Conservation (phyloP, 2,797 vertebrate genomes). For the Luscinia luscinia region DNA sequence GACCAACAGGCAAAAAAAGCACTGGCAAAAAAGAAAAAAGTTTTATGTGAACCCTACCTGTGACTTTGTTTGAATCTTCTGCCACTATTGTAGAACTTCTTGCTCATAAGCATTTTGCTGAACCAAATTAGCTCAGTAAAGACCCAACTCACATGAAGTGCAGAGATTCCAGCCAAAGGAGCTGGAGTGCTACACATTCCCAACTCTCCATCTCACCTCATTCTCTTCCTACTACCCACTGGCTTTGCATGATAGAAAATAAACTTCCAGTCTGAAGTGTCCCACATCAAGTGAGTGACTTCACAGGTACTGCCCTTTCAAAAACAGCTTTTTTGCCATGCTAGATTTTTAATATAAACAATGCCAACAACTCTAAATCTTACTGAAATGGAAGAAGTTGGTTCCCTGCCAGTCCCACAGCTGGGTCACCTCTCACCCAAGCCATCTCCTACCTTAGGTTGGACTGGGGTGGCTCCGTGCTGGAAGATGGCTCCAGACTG, state of each 20-base stretch:
- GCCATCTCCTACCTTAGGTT: conserved; percentile 86
- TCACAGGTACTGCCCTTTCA: not conserved
- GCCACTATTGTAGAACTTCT: not conserved
- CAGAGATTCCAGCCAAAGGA: not conserved
- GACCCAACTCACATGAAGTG: not conserved
- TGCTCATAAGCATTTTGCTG: not conserved
- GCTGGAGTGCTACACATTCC: not conserved
- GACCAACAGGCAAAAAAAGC: not conserved
- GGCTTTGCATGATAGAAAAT: not conserved
- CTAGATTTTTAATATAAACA: not conserved
- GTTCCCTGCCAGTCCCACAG: not conserved
- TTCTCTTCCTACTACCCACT: not conserved
- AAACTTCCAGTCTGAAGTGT: not conserved
- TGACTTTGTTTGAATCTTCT: not conserved
- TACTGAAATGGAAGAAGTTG: not conserved
- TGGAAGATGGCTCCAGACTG: conserved; percentile 94
- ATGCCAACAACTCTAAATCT: not conserved
- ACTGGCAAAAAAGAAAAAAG: not conserved
- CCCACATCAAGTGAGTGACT: not conserved
- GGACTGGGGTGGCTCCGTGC: conserved; percentile 86
- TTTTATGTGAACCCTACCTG: not conserved
- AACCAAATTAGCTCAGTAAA: not conserved
- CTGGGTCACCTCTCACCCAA: not conserved
- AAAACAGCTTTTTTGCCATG: not conserved
- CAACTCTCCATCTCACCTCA: not conserved